Conservation (phyloP, 2,113 vertebrate genomes). For the Rhinogobius similis region DNA sequence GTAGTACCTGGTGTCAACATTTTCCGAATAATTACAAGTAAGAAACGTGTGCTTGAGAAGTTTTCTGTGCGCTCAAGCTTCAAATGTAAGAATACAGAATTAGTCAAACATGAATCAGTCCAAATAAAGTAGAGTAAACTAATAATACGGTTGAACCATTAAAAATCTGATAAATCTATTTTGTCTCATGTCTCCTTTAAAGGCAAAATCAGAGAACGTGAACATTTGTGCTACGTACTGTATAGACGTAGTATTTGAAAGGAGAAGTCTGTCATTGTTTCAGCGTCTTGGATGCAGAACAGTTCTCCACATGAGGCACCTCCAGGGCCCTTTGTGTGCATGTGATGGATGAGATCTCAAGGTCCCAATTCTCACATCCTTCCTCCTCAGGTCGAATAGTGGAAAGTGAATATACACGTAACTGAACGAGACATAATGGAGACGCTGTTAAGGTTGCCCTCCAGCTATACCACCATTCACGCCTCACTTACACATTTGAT, state of each 20-base stretch:
- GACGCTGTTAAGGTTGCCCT: slow-evolving; percentile 29
- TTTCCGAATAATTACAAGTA: no score
- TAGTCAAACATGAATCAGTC: no score
- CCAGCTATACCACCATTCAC: slow-evolving; percentile 39
- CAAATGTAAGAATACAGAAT: no score
- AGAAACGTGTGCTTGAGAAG: no score
- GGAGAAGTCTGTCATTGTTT: slow-evolving; percentile 21
- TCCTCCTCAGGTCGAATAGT: slow-evolving; percentile 31
- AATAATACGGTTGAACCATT: no score
- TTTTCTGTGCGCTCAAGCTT: no score
- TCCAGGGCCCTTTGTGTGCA: slow-evolving; percentile 10
- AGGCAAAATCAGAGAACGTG: neutral
- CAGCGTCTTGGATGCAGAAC: slow-evolving; percentile 22
- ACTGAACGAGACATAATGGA: slow-evolving; percentile 22
- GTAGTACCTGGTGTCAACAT: no score
- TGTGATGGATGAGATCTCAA: slow-evolving; percentile 57
- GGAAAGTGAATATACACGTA: slow-evolving; percentile 29
- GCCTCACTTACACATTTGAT: slow-evolving; percentile 58
- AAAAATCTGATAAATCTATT: no score
- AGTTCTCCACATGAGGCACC: neutral
- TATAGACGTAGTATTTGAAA: neutral
- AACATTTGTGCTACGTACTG: neutral
- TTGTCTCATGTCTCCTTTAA: neutral
- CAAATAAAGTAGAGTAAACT: no score
- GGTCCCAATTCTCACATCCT: slow-evolving; percentile 34